A percentile compares a stretch with the other conserved stretches of the same genome.
Conservation (phyloP, 1,140 invertebrate genomes). For the Euwallacea fornicatus region DNA sequence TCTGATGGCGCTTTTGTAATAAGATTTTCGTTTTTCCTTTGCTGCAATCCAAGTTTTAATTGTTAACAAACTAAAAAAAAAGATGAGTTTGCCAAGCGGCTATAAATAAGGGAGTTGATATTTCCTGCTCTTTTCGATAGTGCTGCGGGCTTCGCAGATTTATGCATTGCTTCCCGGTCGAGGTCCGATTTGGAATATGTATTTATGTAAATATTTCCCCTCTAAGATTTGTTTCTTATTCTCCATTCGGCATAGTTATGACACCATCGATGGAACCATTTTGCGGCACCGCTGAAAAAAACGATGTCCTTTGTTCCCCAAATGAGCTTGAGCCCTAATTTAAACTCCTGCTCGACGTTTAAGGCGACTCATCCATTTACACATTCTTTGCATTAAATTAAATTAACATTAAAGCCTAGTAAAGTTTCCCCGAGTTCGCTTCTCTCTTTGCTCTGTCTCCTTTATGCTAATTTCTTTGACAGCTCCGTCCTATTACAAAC, state of each 20-base stretch:
- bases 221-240: slow-evolving; percentile 30
- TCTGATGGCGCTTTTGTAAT: too few relatives aligned
- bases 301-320: not conserved
- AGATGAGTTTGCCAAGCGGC: too few relatives aligned
- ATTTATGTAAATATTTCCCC: slow-evolving; percentile 35
- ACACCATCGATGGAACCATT: slow-evolving; percentile 16
- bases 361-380: slow-evolving; percentile 18
- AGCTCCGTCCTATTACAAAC: slow-evolving; percentile 20
- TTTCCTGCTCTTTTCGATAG: too few relatives aligned
- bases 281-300: not conserved
- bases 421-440: not conserved
- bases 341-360: slow-evolving; percentile 6
- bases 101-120: too few relatives aligned
- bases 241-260: slow-evolving; percentile 5
- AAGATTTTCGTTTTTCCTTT: too few relatives aligned
- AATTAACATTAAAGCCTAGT: slow-evolving; percentile 24
- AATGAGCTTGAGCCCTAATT: slow-evolving; percentile 4
- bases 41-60: too few relatives aligned
- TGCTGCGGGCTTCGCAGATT: slow-evolving; percentile 12
- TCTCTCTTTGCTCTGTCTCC: slow-evolving; percentile 8
- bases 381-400: slow-evolving; percentile 31
- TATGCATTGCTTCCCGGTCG: slow-evolving; percentile 31
- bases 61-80: too few relatives aligned
- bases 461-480: slow-evolving; percentile 33
- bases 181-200: slow-evolving; percentile 30